Evolutionary conservation across 2,888 invertebrate species (phyloP), one percentile per base, ranked within the genome.

Genomic region (Sicus ferrugineus): DNA sequence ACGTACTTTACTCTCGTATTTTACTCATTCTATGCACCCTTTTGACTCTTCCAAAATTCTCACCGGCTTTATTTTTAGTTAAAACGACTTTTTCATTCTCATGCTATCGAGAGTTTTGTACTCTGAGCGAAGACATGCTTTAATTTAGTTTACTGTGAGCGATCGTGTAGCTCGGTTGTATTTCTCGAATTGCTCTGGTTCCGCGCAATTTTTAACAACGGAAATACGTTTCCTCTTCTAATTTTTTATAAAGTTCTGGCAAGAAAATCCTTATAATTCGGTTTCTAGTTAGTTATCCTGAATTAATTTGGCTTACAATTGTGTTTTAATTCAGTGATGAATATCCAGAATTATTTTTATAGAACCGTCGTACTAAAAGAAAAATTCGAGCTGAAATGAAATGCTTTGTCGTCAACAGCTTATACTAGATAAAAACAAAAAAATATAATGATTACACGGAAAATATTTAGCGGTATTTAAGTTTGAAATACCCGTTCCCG

Each of bases 111-210:
- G n/a, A 42, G 38, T 62, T 38, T 38, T 67, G 70, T 54, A 58
- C 67, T 67, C 69, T 67, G 54, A 63, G 62, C 42, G n/a, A 30
- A 21, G 28, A 54, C 69, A 64, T 71, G 72, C 71, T 73, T 73
- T 65, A 72, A 70, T 74, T 80, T 77, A 82, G 82, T 83, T 77
- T 76, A 74, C 69, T 77, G 76, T 75, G 70, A 72, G 75, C 79
- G 81, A 81, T 81, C 81, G 79, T 72, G 75, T 72, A 71, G 80
- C 69, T 71, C 72, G 77, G 81, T 79, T 61, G 76, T 76, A 73
- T 75, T 70, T 69, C 61, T 28, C 26, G 0, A 11, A 14, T 2
- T 14, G 6, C 26, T 54, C 14, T 16, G 28, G 31, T 9, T 54
- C 5, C 3, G 16, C 6, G 4, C 11, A 23, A 23, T 21, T 23